A percentile compares a stretch with the other conserved stretches of the same genome.
Conservation (phyloP, 2,888 invertebrate genomes). For the Drosophila buzzatii region DNA sequence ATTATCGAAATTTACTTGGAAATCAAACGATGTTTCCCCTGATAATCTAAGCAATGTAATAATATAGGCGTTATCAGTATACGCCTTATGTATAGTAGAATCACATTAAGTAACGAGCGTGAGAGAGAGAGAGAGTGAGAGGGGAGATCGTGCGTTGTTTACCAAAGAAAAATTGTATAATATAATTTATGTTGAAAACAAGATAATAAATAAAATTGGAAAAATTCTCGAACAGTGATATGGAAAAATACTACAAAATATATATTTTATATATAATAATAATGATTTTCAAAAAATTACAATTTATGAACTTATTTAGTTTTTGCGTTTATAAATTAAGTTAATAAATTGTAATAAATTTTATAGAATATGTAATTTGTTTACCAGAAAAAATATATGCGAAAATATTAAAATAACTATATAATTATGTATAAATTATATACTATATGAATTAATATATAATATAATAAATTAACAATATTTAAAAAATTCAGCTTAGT, state of each 20-base stretch:
- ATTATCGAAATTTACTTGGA: conserved; percentile 14
- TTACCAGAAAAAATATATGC: too few species aligned
- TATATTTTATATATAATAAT: too few species aligned
- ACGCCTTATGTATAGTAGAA: neutral
- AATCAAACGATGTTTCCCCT: conserved; percentile 12
- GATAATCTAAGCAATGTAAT: conserved; percentile 25
- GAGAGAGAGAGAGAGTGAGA: neutral
- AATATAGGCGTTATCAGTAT: conserved; percentile 10
- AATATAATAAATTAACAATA: too few species aligned
- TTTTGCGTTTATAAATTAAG: too few species aligned
- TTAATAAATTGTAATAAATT: too few species aligned
- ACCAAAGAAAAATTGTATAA: neutral
- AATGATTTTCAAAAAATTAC: too few species aligned
- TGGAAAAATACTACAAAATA: neutral
- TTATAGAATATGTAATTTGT: too few species aligned
- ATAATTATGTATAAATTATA: too few species aligned
- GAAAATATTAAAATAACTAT: too few species aligned
- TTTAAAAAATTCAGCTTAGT: too few species aligned
- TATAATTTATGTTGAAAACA: neutral
- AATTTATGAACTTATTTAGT: too few species aligned
- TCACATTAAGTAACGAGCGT: neutral
- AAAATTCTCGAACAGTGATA: neutral
- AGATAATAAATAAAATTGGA: neutral
- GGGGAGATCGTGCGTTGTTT: neutral
- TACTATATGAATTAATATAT: too few species aligned